These are phyloP conservation scores for Myotis yumanensis DNA, from an alignment of 2,113 vertebrate genomes.

Conservation along the genomic window DNA sequence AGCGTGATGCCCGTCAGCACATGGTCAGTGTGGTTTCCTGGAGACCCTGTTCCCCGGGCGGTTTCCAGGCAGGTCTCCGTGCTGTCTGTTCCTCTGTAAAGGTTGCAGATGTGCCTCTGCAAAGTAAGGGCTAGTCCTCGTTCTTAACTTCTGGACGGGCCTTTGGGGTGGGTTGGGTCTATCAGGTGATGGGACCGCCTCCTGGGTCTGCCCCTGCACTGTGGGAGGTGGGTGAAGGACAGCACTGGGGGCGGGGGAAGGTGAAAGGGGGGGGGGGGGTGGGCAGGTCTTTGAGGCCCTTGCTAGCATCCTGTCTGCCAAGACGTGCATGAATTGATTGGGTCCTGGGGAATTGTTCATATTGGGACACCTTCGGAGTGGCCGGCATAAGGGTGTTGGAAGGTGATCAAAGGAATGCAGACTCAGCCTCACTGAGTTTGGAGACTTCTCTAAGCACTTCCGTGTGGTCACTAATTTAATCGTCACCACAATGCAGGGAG, in stretches of 20 bases:
- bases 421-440: rapidly evolving
- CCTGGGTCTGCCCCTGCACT: neutral
- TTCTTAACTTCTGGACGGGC: neutral
- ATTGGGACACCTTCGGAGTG: neutral
- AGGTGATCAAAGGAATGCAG: neutral
- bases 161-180: neutral
- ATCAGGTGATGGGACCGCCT: neutral
- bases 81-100: neutral
- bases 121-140: neutral
- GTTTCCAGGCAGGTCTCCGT: neutral
- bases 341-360: neutral
- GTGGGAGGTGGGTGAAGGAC: neutral
- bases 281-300: neutral
- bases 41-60: neutral
- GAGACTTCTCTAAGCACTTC: neutral
- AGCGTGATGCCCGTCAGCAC: neutral
- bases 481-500: neutral
- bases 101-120: neutral
- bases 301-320: neutral
- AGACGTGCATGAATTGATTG: neutral
- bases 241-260: no score
- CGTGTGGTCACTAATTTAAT: rapidly evolving
- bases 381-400: rapidly evolving
- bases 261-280: no score
- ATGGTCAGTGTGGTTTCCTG: neutral